Evolutionary conservation across 2,888 invertebrate genomes (phyloP).

Genomic region (Eupithecia centaureata): DNA sequence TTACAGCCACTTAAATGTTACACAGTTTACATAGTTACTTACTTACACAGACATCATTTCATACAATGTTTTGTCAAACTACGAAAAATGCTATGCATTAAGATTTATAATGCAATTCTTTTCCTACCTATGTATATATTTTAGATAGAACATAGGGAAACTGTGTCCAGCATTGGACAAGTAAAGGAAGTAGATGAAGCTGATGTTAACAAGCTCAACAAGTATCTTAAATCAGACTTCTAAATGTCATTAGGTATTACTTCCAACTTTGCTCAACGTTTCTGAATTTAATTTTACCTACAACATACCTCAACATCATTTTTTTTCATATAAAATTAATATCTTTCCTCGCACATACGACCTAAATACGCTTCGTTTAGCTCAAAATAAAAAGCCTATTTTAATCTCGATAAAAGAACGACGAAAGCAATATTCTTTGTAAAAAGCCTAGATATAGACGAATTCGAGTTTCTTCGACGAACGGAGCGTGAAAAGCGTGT

Average conservation of each 20-base stretch:
- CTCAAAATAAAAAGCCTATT: conserved; percentile 7
- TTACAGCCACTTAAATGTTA: no score
- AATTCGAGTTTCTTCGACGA: conserved; percentile 20
- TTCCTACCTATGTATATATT: no score
- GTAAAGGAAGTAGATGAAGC: no score
- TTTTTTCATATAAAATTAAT: neutral
- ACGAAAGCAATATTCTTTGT: conserved; percentile 23
- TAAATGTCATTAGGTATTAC: neutral
- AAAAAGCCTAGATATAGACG: conserved; percentile 16
- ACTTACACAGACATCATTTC: no score
- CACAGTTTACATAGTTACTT: no score
- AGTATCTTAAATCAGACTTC: no score
- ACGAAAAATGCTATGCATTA: no score
- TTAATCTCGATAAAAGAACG: conserved; percentile 15
- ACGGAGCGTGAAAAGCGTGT: conserved; percentile 23
- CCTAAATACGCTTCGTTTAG: conserved; percentile 9
- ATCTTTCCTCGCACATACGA: neutral
- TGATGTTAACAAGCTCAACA: no score
- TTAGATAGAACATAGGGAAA: no score
- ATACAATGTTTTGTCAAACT: no score
- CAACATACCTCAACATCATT: neutral
- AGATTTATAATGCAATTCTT: no score
- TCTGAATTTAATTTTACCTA: neutral
- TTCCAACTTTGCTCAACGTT: neutral
- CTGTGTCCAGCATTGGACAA: no score